A percentile compares a stretch with the other conserved stretches of the same genome.
phyloP scores from a whole-genome alignment of 2,888 invertebrate species.

The Agapostemon virescens region DNA sequence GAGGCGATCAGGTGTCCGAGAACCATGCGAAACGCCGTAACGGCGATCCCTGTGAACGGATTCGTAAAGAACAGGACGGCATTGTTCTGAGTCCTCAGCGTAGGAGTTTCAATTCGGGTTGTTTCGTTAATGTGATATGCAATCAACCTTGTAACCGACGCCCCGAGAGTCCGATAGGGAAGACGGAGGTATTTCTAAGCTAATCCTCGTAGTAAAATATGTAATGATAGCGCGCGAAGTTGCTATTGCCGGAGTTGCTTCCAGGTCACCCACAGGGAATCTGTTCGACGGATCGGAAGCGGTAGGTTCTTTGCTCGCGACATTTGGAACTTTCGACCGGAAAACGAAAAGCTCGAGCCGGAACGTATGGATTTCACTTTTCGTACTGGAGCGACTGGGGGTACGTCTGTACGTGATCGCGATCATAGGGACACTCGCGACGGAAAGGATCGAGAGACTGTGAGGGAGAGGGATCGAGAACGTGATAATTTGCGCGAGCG shows the following conservation, averaged over 20 bases:
- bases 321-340: slow-evolving; percentile 82
- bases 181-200: slow-evolving; percentile 72
- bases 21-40: slow-evolving; percentile 81
- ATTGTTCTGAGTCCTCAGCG: slow-evolving; percentile 93
- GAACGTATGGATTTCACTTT: slow-evolving; percentile 77
- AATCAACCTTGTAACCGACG: slow-evolving; percentile 73
- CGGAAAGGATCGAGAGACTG: slow-evolving; percentile 68
- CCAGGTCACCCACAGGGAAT: slow-evolving; percentile 78
- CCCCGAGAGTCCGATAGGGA: slow-evolving; percentile 79
- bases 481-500: slow-evolving; percentile 67
- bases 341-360: slow-evolving; percentile 76
- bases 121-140: slow-evolving; percentile 84
- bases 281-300: slow-evolving; percentile 89
- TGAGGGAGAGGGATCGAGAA: slow-evolving; percentile 79
- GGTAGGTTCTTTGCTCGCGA: slow-evolving; percentile 90
- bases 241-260: not conserved
- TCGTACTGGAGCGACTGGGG: slow-evolving; percentile 69
- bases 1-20: slow-evolving; percentile 79
- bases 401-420: slow-evolving; percentile 69
- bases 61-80: slow-evolving; percentile 91
- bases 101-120: slow-evolving; percentile 92
- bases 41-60: slow-evolving; percentile 87
- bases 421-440: slow-evolving; percentile 70
- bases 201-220: not conserved
- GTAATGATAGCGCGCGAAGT: not conserved